Base-by-base conservation (phyloP, 2,888 invertebrate species). In the Thera obeliscata region DNA sequence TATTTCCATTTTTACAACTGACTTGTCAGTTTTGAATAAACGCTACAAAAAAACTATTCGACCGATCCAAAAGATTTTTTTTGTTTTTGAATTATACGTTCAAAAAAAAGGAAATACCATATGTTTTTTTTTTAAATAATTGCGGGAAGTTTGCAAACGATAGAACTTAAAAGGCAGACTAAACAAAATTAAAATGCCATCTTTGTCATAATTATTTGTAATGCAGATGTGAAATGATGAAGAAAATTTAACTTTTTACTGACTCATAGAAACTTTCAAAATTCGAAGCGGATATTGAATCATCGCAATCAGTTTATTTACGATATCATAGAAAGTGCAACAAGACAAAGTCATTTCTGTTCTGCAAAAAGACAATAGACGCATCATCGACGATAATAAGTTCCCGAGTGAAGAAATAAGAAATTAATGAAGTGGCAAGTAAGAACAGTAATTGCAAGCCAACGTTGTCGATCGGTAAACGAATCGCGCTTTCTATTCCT, bases 351-450 rank as follows among this genome's bases (percentile, higher is more conserved):
- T 9, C 56, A 57, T 61, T 74, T 70, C 66, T 66, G 73, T 73
- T 73, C 71, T 71, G 71, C 75, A 80, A 81, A 83, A 82, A 86
- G 80, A 87, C 84, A 88, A 87, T 86, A 79, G 81, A 74, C 64
- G 72, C 79, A 78, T 81, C 80, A 75, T 73, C 77, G 74, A 73
- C 76, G 78, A 76, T 77, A 77, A 74, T 77, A 74, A 77, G 80
- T 80, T 82, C 79, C 76, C 76, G 74, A 75, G 74, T 67, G 72
- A 81, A 81, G 79, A 82, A 84, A 84, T 84, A 80, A 82, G 79
- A 82, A 84, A 84, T 83, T 82, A 82, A 87, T 87, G 74, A 81
- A 74, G 70, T 79, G 73, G 72, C 75, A 81, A 78, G 81, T 77
- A 85, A 82, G 74, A 85, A 80, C 74, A 69, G 81, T 84, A 82